Evolutionary conservation across 2,888 invertebrate species (phyloP), one percentile per base, ranked within the genome.

Genomic region (Philhelius pedissequus): DNA sequence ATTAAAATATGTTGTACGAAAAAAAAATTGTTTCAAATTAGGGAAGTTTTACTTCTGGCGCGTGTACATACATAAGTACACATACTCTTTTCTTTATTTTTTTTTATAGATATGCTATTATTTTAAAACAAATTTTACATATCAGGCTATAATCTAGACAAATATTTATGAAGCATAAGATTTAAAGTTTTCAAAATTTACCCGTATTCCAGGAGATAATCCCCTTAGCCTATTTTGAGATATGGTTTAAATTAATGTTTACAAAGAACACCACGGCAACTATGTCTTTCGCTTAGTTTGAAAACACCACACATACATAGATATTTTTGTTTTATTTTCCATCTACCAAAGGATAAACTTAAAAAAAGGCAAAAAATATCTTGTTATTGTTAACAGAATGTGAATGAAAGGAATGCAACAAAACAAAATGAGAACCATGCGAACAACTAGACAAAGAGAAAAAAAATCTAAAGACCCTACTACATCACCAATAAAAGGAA

Each of bases 341-440:
- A 22, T 45, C 18, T 27, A 11, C 43, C 20, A 62, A 45, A 62
- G 45, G 62, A 62, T 45, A 62, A 62, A 32, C 7, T 45, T n/a
- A 35, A 20, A 20, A 32, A 20, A 56, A 54, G 73, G 43, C 48
- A 73, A 32, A 60, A 64, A 77, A 77, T 73, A 77, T 73, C 73
- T 73, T 62, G 66, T 60, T 68, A 40, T 60, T 60, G 71, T 68
- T 35, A 22, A 22, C 27, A 58, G 80, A 80, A 80, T 75, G 69
- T 75, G 81, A 76, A 81, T 66, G 70, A 60, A 60, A 43, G 60
- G 71, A 77, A 73, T 77, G 77, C 77, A 82, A 54, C 50, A 60
- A 62, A 62, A 50, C 52, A 77, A 60, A 60, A 80, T 62, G 43
- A 62, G 45, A 64, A 64, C 30, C 30, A 64, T 64, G 20, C 32